Evolutionary conservation across 2,113 vertebrate genomes (phyloP), one percentile per base, ranked within the genome.

Genomic region (Tauraco erythrolophus): DNA sequence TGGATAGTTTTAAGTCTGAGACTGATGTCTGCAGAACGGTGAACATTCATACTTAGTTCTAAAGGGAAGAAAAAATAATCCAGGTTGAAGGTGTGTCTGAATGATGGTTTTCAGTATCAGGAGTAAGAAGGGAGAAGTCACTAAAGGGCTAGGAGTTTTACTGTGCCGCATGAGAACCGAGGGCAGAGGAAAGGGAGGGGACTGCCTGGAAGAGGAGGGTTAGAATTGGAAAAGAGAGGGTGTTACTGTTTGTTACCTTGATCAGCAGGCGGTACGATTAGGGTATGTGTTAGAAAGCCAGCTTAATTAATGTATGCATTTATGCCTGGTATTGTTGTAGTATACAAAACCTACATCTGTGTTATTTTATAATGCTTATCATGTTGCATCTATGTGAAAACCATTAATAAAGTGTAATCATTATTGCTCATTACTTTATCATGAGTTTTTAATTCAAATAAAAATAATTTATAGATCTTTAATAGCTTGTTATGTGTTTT

Each of bases 11-110:
- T 33, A n/a, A 84, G 41, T 39, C 46, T 35, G 53, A 35, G 37
- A n/a, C 23, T 0, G 0, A 14, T 65, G 10, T 31, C 82, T 83
- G 45, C 58, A 58, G 31, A 58, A n/a, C 0, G 1, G 37, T 43
- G 68, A 72, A 37, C 14, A 3, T 5, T 1, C 7, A 18, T 51
- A 5, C 11, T n/a, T 33, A 23, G 4, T 53, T 75, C 60, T 37
- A 71, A 84, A 61, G 9, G 14, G 31, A 13, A 22, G 56, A 69
- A 37, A 24, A 43, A 39, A 27, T 28, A 19, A 57, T 45, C n/a
- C 46, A 75, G 24, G 23, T 17, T 70, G 60, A 78, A 84, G 22
- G 12, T 80, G 35, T 60, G 35, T 69, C 35, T 87, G 39, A 46
- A 1, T 31, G 53, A 64, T 8, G 74, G 31, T 33, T 80, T 58